Conservation (phyloP, 2,113 vertebrate species). For the zebrafish (Danio rerio) region DNA sequence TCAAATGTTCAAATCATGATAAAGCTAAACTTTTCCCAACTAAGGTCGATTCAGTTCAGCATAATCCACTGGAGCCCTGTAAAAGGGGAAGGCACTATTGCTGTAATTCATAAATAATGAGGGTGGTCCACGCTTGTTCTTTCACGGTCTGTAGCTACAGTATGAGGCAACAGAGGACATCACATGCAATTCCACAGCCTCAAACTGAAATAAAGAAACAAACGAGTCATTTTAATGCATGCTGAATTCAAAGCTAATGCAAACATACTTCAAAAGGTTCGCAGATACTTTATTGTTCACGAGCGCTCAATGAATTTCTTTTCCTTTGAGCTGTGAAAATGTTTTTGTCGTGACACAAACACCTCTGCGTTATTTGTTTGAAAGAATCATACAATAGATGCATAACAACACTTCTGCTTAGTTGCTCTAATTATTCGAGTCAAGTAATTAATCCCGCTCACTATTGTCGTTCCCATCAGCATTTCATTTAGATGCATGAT, state of each 20-base stretch:
- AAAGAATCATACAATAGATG: neutral
- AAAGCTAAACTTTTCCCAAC: neutral
- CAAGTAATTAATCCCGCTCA: constrained; percentile 29
- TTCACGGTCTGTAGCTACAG: neutral
- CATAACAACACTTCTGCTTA: neutral
- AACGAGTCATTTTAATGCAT: neutral
- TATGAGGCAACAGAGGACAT: constrained; percentile 4
- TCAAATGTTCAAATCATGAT: neutral
- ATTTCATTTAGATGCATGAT: neutral
- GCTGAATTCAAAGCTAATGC: neutral
- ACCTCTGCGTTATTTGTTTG: neutral
- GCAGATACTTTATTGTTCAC: neutral
- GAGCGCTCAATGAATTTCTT: neutral
- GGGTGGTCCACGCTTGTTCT: neutral
- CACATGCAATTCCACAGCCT: neutral
- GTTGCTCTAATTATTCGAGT: constrained; percentile 24
- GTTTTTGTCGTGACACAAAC: neutral
- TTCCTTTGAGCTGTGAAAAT: neutral
- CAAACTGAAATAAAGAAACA: neutral
- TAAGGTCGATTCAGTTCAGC: neutral
- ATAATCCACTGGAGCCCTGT: constrained; percentile 6
- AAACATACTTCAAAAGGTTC: constrained; percentile 9
- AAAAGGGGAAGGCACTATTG: constrained; percentile 19
- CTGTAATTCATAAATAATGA: constrained; percentile 25
- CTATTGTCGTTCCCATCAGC: neutral